These are phyloP conservation scores for Spheniscus humboldti DNA, from an alignment of 2,797 vertebrate species.

Conservation along the genomic window DNA sequence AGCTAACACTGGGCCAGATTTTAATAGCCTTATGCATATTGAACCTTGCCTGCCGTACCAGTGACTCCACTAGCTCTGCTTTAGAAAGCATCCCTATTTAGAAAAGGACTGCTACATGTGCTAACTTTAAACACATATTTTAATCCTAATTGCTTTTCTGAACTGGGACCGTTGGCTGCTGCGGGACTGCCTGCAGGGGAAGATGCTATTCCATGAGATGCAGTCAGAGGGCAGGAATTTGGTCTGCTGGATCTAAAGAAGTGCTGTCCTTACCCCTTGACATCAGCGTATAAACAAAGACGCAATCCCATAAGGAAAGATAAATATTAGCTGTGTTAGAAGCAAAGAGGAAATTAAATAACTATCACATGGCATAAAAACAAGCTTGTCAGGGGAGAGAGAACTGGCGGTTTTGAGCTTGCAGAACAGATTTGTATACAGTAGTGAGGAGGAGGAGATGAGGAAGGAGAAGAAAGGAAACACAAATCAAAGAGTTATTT, in stretches of 20 bases:
- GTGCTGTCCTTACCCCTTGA: background rate
- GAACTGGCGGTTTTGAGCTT: background rate
- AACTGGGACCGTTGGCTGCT: background rate
- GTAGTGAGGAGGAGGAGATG: slow-evolving; percentile 62
- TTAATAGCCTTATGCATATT: background rate
- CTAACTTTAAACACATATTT: background rate
- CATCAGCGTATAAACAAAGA: slow-evolving; percentile 10
- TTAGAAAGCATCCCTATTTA: background rate
- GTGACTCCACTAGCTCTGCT: background rate
- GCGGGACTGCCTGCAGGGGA: background rate
- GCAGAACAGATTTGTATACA: slow-evolving; percentile 47
- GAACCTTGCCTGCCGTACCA: background rate
- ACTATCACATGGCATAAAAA: background rate
- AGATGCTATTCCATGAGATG: background rate
- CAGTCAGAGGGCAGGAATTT: slow-evolving; percentile 39
- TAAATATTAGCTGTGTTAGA: slow-evolving; percentile 22
- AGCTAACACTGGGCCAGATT: background rate
- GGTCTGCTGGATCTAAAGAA: background rate
- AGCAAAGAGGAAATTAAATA: slow-evolving; percentile 43
- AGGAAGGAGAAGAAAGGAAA: slow-evolving; percentile 56
- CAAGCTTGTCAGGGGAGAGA: background rate
- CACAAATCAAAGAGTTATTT: slow-evolving; percentile 52
- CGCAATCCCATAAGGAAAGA: background rate
- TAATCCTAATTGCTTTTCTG: background rate
- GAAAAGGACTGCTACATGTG: background rate